Percentiles rank a stretch among this genome's conserved stretches.
These are phyloP conservation scores for Hyles lineata DNA, from an alignment of 2,888 invertebrate genomes.

Conservation along the genomic window DNA sequence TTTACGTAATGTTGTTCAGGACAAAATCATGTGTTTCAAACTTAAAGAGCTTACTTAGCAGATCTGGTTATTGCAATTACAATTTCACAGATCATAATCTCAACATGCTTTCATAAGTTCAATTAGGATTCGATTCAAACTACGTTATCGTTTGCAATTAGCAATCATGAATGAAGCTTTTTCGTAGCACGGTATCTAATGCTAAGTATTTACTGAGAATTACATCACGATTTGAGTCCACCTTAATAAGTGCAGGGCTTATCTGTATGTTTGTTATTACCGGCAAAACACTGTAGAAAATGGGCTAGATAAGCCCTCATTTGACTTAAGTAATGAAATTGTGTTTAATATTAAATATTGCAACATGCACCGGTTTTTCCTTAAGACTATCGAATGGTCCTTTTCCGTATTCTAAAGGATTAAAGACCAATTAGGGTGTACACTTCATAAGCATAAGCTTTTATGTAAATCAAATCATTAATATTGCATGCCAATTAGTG, in stretches of 20 bases:
- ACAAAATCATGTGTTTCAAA: too few relatives aligned
- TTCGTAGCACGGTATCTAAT: neutral
- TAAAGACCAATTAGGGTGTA: too few relatives aligned
- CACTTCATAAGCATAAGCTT: too few relatives aligned
- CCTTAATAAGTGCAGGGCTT: conserved; percentile 9
- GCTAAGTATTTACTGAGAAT: conserved; percentile 7
- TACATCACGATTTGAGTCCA: conserved; percentile 1
- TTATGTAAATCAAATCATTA: too few relatives aligned
- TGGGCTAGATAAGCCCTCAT: conserved; percentile 1
- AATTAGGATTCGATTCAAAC: neutral
- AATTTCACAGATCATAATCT: too few relatives aligned
- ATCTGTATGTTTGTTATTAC: neutral
- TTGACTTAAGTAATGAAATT: conserved; percentile 12
- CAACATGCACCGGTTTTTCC: neutral
- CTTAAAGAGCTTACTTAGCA: too few relatives aligned
- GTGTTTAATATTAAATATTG: neutral
- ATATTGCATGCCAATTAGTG: neutral
- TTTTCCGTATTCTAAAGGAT: neutral
- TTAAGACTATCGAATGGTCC: neutral
- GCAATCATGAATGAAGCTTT: neutral
- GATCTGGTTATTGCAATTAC: too few relatives aligned
- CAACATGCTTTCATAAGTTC: too few relatives aligned
- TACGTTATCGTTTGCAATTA: neutral
- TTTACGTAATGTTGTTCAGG: too few relatives aligned
- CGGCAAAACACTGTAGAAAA: neutral